Base-by-base conservation (phyloP, 2,797 vertebrate genomes). In the Acridotheres tristis region DNA sequence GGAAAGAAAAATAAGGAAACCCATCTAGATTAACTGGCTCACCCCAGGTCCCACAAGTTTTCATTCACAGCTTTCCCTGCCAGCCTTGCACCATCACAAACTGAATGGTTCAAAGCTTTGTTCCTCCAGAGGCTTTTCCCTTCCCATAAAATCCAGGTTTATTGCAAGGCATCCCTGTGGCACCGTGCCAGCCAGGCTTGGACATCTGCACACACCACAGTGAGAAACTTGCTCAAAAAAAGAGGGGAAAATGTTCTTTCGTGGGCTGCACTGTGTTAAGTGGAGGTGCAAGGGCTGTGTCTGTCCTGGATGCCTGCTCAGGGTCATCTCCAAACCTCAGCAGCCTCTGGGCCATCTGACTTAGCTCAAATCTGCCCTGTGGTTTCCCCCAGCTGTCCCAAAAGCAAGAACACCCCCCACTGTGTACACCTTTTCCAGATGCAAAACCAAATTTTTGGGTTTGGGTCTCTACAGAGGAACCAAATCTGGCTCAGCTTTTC, bases 1-100 rank as follows among this genome's bases (percentile, higher is more conserved):
- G 78, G 80, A 90, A 96, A 97, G 80, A 85, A 97, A 97, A 94
- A 96, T 85, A 96, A 95, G 93, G 89, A 97, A 97, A 97, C 91
- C 15, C 89, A 69, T 89, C 59, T 42, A 91, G 89, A 96, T 96
- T 91, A 95, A 96, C 50, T 58, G 73, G 54, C 67, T 96, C 82
- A 15, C 79, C 57, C 72, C 5, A 11, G 50, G 57, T 85, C 88
- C 94, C 90, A 26, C 79, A 90, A 79, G 88, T 68, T 95, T 91
- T 94, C 92, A 93, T 94, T 94, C 96, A 96, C 94, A 96, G 93
- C 77, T 96, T 87, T 96, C 40, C 15, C 93, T 90, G 95, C 92
- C 72, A 85, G 85, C 43, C 5, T 71, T 38, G 63, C 81, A 47
- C 89, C 4, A 4, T 71, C 58, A 66, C 68, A 65, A 71, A 74